These are phyloP conservation scores for Saguinus midas DNA, from an alignment of 2,113 vertebrate species.

Conservation along the genomic window DNA sequence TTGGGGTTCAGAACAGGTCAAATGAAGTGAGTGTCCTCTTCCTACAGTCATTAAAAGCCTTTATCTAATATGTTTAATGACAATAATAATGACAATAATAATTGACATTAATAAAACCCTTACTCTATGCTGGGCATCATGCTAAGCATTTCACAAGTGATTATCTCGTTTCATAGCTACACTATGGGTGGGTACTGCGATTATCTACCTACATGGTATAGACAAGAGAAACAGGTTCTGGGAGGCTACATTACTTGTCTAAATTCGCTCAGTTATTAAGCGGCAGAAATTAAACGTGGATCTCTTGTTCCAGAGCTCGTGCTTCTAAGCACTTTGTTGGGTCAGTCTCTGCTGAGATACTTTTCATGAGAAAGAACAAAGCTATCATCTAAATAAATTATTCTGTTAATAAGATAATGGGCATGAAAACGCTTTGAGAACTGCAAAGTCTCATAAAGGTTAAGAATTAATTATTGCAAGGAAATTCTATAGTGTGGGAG, in stretches of 20 bases:
- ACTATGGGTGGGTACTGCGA: background rate
- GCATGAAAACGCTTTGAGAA: conserved; percentile 38
- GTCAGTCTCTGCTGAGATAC: background rate
- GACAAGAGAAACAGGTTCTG: background rate
- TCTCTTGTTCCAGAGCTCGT: background rate
- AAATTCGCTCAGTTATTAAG: background rate
- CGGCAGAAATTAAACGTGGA: conserved; percentile 8
- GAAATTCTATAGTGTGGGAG: background rate
- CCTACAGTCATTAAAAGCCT: conserved; percentile 49
- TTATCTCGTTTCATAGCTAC: conserved; percentile 30
- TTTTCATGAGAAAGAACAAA: conserved; percentile 46
- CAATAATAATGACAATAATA: conserved; percentile 49
- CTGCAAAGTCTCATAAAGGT: conserved; percentile 17
- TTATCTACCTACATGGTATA: background rate
- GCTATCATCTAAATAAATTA: conserved; percentile 32
- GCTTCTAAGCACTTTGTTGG: background rate
- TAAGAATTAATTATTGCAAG: conserved; percentile 63
- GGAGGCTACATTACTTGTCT: background rate
- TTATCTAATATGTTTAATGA: conserved; percentile 66
- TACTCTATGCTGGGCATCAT: background rate
- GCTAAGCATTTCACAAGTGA: conserved; percentile 28
- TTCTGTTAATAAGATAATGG: conserved; percentile 57
- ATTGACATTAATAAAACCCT: conserved; percentile 38
- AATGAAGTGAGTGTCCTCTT: background rate
- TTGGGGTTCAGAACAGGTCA: background rate